Percentiles rank a stretch among this genome's conserved stretches.
phyloP scores from a whole-genome alignment of 2,113 vertebrate species.

The Neogale vison region DNA sequence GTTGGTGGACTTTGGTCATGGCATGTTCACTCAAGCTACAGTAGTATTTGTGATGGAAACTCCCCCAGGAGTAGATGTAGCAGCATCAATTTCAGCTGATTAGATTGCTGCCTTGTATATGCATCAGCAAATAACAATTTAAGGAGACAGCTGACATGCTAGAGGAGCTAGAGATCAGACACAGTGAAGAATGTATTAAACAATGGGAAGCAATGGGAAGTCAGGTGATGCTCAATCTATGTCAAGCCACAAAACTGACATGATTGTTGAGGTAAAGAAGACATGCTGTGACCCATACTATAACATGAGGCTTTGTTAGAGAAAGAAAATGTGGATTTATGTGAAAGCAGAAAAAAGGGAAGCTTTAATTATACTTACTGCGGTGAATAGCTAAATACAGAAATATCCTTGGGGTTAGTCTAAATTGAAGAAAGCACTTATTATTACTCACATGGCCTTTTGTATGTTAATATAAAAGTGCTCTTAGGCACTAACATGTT shows the following conservation, averaged over 20 bases:
- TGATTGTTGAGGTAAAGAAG: not conserved
- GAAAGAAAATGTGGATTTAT: not conserved
- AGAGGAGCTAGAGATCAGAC: constrained; percentile 5
- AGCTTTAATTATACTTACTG: not conserved
- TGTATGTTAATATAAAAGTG: not conserved
- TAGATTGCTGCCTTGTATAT: constrained; percentile 51
- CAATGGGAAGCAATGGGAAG: not conserved
- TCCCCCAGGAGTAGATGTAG: not conserved
- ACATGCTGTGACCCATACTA: not conserved
- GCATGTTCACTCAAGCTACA: not conserved
- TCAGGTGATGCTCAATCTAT: not conserved
- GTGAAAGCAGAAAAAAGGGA: not conserved
- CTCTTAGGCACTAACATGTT: not conserved
- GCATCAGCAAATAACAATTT: constrained; percentile 26
- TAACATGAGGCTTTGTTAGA: not conserved
- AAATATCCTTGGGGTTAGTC: not conserved
- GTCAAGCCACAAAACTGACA: constrained; percentile 1
- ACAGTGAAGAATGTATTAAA: not conserved
- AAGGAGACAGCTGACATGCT: constrained; percentile 43
- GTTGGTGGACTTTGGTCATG: constrained; percentile 6
- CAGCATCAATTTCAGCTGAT: constrained; percentile 49
- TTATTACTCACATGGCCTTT: not conserved
- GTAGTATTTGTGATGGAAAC: constrained; percentile 31
- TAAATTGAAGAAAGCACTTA: not conserved
- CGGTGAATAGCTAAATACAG: not conserved